Evolutionary conservation across 2,888 invertebrate species (phyloP), one percentile per base, ranked within the genome.

Genomic region (Oscheius sp.): DNA sequence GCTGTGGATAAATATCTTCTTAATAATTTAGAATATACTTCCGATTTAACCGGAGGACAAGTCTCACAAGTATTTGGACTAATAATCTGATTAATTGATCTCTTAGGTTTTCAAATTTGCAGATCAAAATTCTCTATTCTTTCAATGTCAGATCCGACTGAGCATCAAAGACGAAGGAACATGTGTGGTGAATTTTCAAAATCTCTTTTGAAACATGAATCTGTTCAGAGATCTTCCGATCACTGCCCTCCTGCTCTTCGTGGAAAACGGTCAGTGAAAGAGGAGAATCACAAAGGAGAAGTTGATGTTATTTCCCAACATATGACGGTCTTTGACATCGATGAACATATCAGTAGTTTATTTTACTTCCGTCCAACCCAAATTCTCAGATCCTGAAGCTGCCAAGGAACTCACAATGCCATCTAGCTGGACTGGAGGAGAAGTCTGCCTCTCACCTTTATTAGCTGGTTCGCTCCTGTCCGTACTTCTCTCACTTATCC

Each of bases 101-200:
- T 36, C 69, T n/a, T 59, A 80, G 81, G 83, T 84, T 2, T 84
- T 81, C 80, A 84, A 84, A 69, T 84, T 82, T 56, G 84, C 84
- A 12, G 84, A 84, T 54, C 80, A 82, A 50, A 77, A 80, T 2
- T 80, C 80, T 1, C 73, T 84, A 2, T 84, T 81, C 68, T 84
- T 84, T 74, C 80, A 84, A 67, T 84, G 84, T 56, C 82, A 82
- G 61, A 81, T 84, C 26, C 64, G 82, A 41, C 71, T 84, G 8
- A 73, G 75, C 8, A 62, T 81, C 22, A 84, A 82, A 70, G 77
- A 83, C 32, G 72, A 75, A 57, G 76, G 75, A 33, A 59, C 62
- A 1, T 80, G 80, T 63, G 70, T 65, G 68, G 76, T 77, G 24
- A 68, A 44, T 20, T 14, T 20, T 17, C 4, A 41, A 41, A 3